Percentiles rank a stretch among this genome's conserved stretches.
These are phyloP conservation scores for Leucophenga varia DNA, from an alignment of 1,140 invertebrate genomes.

Conservation along the genomic window DNA sequence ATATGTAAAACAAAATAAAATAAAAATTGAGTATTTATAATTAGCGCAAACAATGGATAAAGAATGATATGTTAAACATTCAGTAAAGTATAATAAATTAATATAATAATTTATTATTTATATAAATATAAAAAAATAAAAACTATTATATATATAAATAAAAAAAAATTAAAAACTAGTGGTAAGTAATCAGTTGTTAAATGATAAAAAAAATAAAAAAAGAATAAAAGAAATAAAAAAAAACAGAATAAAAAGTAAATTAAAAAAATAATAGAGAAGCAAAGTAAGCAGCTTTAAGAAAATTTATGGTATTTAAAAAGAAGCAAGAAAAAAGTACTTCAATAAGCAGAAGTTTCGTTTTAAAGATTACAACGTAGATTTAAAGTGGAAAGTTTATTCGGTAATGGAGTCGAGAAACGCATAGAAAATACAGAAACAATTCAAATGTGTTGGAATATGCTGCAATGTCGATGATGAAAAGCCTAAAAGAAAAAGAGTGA, in stretches of 20 bases:
- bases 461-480: too few relatives aligned
- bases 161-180: conserved; percentile 1
- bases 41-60: not conserved
- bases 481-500: conserved; percentile 1
- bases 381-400: too few relatives aligned
- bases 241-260: not conserved
- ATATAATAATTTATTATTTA: conserved; percentile 1
- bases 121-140: not conserved
- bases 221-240: not conserved
- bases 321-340: too few relatives aligned
- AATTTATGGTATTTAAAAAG: too few relatives aligned
- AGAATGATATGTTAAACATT: not conserved
- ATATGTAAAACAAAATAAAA: conserved; percentile 2
- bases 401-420: too few relatives aligned
- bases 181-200: conserved; percentile 3
- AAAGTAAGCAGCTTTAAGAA: too few relatives aligned
- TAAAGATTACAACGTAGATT: too few relatives aligned
- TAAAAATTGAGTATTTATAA: conserved; percentile 1
- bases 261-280: not conserved
- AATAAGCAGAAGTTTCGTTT: too few relatives aligned
- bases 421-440: too few relatives aligned
- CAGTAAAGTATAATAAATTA: not conserved
- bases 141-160: conserved; percentile 1
- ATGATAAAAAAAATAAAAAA: conserved; percentile 1
- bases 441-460: too few relatives aligned